Evolutionary conservation across 2,113 vertebrate genomes (phyloP), one percentile per base, ranked within the genome.

Genomic region (Myrmophylax atrothorax): DNA sequence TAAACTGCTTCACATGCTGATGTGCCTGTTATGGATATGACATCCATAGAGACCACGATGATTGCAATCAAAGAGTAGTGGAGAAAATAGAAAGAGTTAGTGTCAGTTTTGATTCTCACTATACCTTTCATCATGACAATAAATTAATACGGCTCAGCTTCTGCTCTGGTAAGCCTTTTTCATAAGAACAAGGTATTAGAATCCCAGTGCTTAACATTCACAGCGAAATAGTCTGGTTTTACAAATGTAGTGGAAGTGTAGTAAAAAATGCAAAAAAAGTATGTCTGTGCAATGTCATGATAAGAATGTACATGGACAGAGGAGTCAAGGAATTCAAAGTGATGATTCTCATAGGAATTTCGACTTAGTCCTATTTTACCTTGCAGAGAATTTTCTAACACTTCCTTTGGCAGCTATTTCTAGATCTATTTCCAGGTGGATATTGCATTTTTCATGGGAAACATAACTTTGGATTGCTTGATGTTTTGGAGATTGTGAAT

Each of bases 1-100:
- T 87, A 97, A 97, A 96, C 76, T 72, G 67, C 73, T 97, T 81
- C 62, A 59, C 18, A 96, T 84, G 58, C 92, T 84, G 90, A 72
- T 84, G 88, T 89, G 88, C 73, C 44, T 94, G 68, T 84, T 94
- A 76, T 25, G 77, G 82, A 49, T 89, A 76, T 90, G 96, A 94
- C 77, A 92, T 93, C 91, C 47, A 0, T 68, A 56, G 79, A 81
- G 92, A 94, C 92, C 78, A 66, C 53, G 75, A 50, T 94, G 93
- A 97, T 92, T 95, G 80, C 89, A 94, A 96, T 91, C 87, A 87
- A 80, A 96, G 96, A 66, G 49, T 69, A 89, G 76, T 0, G 1
- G 74, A 75, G 74, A 89, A 94, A 92, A 93, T 63, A 70, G 85
- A 74, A 86, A 53, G 77, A 85, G 94, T 87, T 93, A 75, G 66